A percentile compares a stretch with the other conserved stretches of the same genome.
Evolutionary conservation across 2,797 vertebrate genomes (phyloP).

Genomic region (Graptemys geographica): DNA sequence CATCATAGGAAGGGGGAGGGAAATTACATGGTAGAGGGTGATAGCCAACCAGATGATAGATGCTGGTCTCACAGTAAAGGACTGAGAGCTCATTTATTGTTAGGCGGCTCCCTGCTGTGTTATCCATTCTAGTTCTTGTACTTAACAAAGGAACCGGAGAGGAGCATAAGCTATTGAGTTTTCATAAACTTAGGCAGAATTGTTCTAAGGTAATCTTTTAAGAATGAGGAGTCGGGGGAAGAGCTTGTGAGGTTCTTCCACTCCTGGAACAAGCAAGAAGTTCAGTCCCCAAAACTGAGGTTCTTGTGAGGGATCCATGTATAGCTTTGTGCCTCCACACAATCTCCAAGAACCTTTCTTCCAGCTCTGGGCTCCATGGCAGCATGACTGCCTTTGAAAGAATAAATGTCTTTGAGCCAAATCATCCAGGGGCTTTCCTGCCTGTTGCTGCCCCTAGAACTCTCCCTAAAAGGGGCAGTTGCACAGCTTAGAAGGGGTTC

Average conservation of each 20-base stretch:
- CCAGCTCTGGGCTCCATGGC: too few species aligned
- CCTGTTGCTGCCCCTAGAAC: not conserved
- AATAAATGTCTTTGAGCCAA: not conserved
- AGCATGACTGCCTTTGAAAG: not conserved
- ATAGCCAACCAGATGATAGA: too few species aligned
- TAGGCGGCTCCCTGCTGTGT: too few species aligned
- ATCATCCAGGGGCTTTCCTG: not conserved
- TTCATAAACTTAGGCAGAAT: too few species aligned
- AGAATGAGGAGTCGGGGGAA: not conserved
- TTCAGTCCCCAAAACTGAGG: not conserved
- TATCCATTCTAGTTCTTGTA: too few species aligned
- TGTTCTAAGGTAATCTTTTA: not conserved
- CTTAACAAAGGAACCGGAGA: not conserved
- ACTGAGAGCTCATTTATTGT: too few species aligned
- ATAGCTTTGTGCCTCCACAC: not conserved
- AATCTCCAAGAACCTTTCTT: rapidly evolving
- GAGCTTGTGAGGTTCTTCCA: not conserved
- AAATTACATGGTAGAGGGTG: too few species aligned
- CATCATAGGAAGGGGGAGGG: too few species aligned
- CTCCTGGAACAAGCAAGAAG: rapidly evolving
- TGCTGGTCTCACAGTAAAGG: too few species aligned
- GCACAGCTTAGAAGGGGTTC: too few species aligned
- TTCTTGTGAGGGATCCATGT: not conserved
- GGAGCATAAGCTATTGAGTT: not conserved
- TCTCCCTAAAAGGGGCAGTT: not conserved